phyloP scores from a whole-genome alignment of 2,113 vertebrate genomes.

The Cairina moschata region DNA sequence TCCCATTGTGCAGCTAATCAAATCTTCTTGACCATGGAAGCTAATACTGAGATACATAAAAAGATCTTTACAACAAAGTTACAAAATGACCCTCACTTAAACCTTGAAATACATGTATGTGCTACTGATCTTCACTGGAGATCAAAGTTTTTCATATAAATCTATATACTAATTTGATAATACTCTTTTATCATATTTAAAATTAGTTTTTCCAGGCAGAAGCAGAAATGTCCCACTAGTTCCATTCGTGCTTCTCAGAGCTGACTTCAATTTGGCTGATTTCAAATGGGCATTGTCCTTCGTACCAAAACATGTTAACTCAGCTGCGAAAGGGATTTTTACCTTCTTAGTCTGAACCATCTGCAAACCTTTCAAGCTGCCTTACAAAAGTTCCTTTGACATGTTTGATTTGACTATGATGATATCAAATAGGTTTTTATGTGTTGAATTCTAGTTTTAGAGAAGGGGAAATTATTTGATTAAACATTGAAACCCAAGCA shows the following conservation, averaged over 20 bases:
- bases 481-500: background rate
- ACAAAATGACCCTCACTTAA: background rate
- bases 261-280: background rate
- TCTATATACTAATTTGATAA: background rate
- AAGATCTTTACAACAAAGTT: background rate
- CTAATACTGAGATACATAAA: background rate
- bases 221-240: background rate
- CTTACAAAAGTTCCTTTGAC: background rate
- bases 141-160: background rate
- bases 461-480: background rate
- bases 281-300: background rate
- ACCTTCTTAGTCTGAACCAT: background rate
- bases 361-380: background rate
- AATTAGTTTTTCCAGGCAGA: background rate
- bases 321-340: background rate
- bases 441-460: background rate
- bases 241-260: background rate
- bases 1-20: background rate
- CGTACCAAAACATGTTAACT: background rate
- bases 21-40: constrained; percentile 2
- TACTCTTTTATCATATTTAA: background rate
- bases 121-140: background rate
- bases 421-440: background rate
- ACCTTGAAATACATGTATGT: background rate
- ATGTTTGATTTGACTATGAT: background rate